Conservation (phyloP, 2,888 invertebrate genomes). For the Alloscopus bannaensis region DNA sequence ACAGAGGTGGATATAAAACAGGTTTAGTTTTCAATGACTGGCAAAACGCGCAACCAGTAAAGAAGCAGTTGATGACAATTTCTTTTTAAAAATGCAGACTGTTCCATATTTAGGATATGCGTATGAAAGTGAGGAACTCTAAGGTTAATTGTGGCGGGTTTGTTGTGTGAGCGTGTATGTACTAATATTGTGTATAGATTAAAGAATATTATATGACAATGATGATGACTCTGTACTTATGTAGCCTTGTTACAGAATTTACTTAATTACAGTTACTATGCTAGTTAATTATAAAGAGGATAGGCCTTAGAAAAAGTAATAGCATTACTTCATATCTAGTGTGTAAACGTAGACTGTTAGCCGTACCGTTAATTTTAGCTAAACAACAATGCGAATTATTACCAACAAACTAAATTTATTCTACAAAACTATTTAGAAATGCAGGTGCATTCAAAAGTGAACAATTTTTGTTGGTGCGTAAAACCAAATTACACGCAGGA, state of each 20-base stretch:
- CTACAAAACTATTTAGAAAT: no score
- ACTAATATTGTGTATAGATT: conserved; percentile 9
- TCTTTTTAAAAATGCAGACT: no score
- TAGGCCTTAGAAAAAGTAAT: no score
- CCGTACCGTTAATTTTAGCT: no score
- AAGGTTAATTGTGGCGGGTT: conserved; percentile 1
- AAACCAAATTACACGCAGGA: neutral
- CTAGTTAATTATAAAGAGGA: no score
- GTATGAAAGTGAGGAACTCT: neutral
- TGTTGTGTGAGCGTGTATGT: no score
- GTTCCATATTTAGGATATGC: conserved; percentile 32
- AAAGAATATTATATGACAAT: conserved; percentile 41
- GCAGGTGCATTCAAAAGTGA: neutral
- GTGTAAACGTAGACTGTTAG: no score
- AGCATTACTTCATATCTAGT: no score
- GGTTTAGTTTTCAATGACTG: no score
- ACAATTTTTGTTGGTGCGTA: conserved; percentile 4
- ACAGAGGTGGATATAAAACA: no score
- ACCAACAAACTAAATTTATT: conserved; percentile 10
- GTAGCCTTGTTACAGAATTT: conserved; percentile 52
- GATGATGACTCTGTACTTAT: conserved; percentile 18
- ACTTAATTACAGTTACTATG: conserved; percentile 22
- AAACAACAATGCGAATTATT: conserved; percentile 19
- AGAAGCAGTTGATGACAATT: no score
- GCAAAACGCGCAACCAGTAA: no score